Evolutionary conservation across 2,888 invertebrate genomes (phyloP).

Genomic region (Drosophila parthenogenetica): DNA sequence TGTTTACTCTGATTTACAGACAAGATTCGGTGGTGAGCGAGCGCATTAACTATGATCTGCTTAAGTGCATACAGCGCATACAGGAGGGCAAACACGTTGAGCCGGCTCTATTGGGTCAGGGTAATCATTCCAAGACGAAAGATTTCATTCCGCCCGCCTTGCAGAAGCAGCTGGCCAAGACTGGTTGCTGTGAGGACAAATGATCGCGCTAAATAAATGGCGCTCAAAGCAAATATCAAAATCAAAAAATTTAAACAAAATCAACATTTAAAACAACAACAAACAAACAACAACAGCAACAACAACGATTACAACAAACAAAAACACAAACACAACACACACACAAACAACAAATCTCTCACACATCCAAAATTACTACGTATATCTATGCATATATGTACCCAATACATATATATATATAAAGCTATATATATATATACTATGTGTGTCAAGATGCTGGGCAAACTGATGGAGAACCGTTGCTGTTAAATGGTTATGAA

Average conservation of each 20-base stretch:
- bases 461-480: slow-evolving; percentile 3
- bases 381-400: background rate
- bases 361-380: background rate
- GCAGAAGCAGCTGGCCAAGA: slow-evolving; percentile 86
- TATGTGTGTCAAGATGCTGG: slow-evolving; percentile 23
- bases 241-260: background rate
- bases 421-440: slow-evolving; percentile 1
- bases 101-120: slow-evolving; percentile 91
- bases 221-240: no score
- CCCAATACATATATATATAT: slow-evolving; percentile 4
- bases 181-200: slow-evolving; percentile 82
- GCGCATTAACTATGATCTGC: slow-evolving; percentile 95
- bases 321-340: slow-evolving; percentile 9
- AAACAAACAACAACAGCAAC: slow-evolving; percentile 4
- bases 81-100: slow-evolving; percentile 90
- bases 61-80: slow-evolving; percentile 91
- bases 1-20: slow-evolving; percentile 84
- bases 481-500: background rate
- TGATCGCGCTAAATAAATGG: slow-evolving; percentile 62
- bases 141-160: slow-evolving; percentile 94
- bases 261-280: background rate
- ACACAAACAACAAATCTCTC: slow-evolving; percentile 21
- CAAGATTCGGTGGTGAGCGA: slow-evolving; percentile 96
- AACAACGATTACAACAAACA: background rate
- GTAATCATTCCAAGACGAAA: slow-evolving; percentile 91